Percentiles rank a stretch among this genome's conserved stretches.
Evolutionary conservation across 92 coral and sea anemone species (phyloP).

Genomic region (Diadumene lineata): DNA sequence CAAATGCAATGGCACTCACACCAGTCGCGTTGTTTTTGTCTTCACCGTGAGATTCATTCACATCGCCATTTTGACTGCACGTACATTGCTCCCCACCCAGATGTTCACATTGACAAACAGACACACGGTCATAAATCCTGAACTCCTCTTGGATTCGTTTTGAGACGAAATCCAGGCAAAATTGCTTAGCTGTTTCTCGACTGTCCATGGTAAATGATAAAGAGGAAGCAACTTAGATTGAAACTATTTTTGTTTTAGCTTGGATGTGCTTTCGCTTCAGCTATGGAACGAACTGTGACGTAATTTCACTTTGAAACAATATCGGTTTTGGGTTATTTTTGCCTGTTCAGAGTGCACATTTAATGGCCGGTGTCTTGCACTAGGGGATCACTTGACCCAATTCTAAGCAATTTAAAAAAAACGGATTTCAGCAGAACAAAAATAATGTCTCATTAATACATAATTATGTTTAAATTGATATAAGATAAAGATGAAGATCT

Average conservation of each 20-base stretch:
- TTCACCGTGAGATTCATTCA: neutral
- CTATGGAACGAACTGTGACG: neutral
- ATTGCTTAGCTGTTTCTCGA: constrained; percentile 3
- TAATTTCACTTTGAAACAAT: constrained; percentile 8
- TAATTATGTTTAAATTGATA: too few species aligned
- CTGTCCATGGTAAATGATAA: neutral
- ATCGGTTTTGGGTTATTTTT: too few species aligned
- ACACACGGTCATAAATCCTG: constrained; percentile 18
- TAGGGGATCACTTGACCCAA: too few species aligned
- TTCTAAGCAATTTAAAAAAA: too few species aligned
- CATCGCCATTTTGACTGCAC: neutral
- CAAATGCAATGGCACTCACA: neutral
- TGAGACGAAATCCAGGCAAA: constrained; percentile 10
- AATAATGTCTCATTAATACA: too few species aligned
- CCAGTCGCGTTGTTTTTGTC: neutral
- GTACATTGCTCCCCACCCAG: constrained; percentile 35
- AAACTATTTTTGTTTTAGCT: too few species aligned
- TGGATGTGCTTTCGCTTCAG: constrained; percentile 6
- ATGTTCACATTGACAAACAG: constrained; percentile 33
- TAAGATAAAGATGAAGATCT: too few species aligned
- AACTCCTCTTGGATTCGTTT: constrained; percentile 25
- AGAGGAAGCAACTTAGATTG: neutral
- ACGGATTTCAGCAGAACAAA: too few species aligned
- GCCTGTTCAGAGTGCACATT: too few species aligned
- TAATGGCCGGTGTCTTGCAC: too few species aligned